phyloP scores from a whole-genome alignment of 2,888 invertebrate species.

The Acrocyrtus sp. region DNA sequence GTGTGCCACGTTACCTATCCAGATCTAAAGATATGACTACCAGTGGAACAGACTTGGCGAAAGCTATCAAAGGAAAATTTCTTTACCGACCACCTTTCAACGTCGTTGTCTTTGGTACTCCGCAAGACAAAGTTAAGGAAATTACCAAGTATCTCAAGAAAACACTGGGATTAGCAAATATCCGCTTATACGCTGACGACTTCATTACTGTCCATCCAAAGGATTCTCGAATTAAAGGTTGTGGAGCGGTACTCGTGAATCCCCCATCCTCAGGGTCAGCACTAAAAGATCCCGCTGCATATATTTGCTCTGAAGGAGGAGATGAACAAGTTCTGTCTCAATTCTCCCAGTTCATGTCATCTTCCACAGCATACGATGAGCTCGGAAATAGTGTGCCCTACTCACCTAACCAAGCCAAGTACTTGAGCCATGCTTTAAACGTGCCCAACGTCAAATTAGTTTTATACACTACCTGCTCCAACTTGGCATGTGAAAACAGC shows the following conservation, averaged over 20 bases:
- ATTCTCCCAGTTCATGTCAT: constrained; percentile 46
- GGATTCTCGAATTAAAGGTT: constrained; percentile 54
- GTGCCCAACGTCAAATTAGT: constrained; percentile 54
- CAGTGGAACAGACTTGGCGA: constrained; percentile 41
- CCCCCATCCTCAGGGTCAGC: constrained; percentile 60
- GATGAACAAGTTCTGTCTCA: constrained; percentile 57
- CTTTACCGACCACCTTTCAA: constrained; percentile 48
- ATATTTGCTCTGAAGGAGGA: constrained; percentile 60
- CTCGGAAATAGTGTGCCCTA: constrained; percentile 12
- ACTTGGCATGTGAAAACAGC: constrained; percentile 50
- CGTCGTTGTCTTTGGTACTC: constrained; percentile 57
- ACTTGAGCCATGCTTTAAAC: constrained; percentile 49
- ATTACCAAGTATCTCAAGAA: constrained; percentile 43
- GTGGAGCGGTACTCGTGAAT: constrained; percentile 58
- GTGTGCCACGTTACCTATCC: constrained; percentile 54
- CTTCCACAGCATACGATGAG: constrained; percentile 29
- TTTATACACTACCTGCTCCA: constrained; percentile 60
- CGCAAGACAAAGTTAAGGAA: constrained; percentile 49
- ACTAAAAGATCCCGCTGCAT: constrained; percentile 59
- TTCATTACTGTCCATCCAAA: constrained; percentile 47
- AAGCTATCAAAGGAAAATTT: constrained; percentile 50
- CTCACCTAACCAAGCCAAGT: constrained; percentile 47
- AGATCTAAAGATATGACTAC: constrained; percentile 40
- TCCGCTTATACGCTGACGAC: constrained; percentile 51
- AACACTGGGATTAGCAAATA: constrained; percentile 50